Conservation (phyloP, 2,113 vertebrate genomes). For the Larimichthys crocea region DNA sequence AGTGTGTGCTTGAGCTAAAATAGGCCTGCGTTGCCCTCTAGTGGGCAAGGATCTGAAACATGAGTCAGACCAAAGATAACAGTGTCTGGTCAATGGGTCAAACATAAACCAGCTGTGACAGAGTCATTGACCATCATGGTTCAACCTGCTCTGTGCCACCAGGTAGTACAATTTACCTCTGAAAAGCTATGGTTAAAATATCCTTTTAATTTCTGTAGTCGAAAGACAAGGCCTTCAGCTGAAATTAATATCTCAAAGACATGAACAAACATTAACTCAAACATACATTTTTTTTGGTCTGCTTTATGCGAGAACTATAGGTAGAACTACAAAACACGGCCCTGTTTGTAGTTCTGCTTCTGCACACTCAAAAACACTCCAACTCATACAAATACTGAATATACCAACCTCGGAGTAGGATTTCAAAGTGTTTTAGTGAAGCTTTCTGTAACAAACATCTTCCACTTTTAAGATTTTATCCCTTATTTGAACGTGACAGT, state of each 20-base stretch:
- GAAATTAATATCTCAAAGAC: neutral
- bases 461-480: neutral
- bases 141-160: neutral
- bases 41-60: constrained; percentile 20
- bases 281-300: too few relatives aligned
- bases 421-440: neutral
- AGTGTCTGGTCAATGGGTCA: neutral
- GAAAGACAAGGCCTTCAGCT: neutral
- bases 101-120: neutral
- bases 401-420: neutral
- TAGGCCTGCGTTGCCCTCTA: constrained; percentile 38
- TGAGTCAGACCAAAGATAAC: neutral
- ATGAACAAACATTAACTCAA: neutral
- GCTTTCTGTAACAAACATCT: too few relatives aligned
- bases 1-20: neutral
- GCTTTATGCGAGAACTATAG: neutral
- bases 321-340: neutral
- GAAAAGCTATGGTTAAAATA: too few relatives aligned
- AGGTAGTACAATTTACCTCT: too few relatives aligned
- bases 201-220: too few relatives aligned
- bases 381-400: neutral
- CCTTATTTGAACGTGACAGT: neutral
- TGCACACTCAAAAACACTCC: neutral
- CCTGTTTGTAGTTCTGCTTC: neutral
- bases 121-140: neutral